These are phyloP conservation scores for Origma solitaria DNA, from an alignment of 2,113 vertebrate genomes.

Conservation along the genomic window DNA sequence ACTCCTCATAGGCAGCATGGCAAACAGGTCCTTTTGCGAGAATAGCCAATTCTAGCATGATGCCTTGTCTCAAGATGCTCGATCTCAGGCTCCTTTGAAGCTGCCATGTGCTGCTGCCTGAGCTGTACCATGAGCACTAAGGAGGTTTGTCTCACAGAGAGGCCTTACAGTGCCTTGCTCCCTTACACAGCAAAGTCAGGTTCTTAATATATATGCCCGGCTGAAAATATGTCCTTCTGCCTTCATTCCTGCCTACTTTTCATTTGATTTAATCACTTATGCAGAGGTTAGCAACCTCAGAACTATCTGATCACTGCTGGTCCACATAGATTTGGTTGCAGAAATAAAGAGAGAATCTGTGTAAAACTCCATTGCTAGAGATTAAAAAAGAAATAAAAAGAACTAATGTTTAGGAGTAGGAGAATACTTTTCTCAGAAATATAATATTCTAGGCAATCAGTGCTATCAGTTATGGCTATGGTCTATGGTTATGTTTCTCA, in stretches of 20 bases:
- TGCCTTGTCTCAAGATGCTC: neutral
- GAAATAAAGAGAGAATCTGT: neutral
- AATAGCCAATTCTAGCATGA: neutral
- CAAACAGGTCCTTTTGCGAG: neutral
- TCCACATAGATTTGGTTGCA: rapidly evolving
- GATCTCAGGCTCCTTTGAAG: rapidly evolving
- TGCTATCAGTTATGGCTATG: neutral
- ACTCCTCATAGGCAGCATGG: neutral
- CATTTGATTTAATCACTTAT: neutral
- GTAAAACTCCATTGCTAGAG: neutral
- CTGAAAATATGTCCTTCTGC: neutral
- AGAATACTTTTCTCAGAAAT: neutral
- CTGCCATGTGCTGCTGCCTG: neutral
- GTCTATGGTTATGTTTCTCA: rapidly evolving
- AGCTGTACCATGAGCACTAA: neutral
- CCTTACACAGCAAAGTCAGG: neutral
- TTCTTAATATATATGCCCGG: neutral
- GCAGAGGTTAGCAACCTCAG: neutral
- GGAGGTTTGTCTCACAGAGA: rapidly evolving
- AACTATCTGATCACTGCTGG: neutral
- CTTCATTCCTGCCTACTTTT: neutral
- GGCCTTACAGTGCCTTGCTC: rapidly evolving
- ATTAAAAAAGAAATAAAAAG: neutral
- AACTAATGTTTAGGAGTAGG: neutral
- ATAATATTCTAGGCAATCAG: neutral